Percentiles rank a stretch among this genome's conserved stretches.
Evolutionary conservation across 2,888 invertebrate species (phyloP).

Genomic region (Slavum lentiscoides): DNA sequence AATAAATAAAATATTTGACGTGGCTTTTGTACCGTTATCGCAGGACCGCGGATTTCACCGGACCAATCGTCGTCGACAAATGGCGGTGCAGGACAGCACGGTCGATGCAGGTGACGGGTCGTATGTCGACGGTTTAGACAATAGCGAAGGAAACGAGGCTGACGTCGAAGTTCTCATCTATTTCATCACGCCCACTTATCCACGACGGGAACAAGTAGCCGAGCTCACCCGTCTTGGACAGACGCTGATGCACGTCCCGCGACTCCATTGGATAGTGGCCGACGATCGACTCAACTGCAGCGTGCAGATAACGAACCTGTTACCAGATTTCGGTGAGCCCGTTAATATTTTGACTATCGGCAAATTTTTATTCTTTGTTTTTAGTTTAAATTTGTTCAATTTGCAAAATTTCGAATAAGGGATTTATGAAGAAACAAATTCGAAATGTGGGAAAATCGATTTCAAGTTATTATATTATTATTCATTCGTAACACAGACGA

Average conservation of each 20-base stretch:
- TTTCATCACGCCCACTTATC: conserved; percentile 76
- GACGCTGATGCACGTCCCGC: conserved; percentile 70
- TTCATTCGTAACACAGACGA: too few relatives aligned
- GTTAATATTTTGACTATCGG: too few relatives aligned
- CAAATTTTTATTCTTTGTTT: too few relatives aligned
- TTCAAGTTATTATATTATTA: too few relatives aligned
- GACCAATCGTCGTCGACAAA: background rate
- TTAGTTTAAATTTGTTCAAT: too few relatives aligned
- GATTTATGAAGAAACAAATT: too few relatives aligned
- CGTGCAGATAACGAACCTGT: conserved; percentile 52
- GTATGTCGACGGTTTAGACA: too few relatives aligned
- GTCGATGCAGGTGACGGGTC: background rate
- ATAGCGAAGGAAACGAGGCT: background rate
- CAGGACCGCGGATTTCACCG: too few relatives aligned
- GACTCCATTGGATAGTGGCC: conserved; percentile 74
- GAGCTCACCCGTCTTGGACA: conserved; percentile 76
- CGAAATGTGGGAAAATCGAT: too few relatives aligned
- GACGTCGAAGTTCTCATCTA: conserved; percentile 62
- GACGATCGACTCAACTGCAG: conserved; percentile 65
- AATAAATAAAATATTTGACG: too few relatives aligned
- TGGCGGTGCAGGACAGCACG: background rate
- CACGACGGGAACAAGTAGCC: conserved; percentile 76
- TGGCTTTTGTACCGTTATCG: too few relatives aligned
- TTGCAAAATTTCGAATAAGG: too few relatives aligned
- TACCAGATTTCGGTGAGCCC: conserved; percentile 58